Evolutionary conservation across 2,797 vertebrate species (phyloP).

Genomic region (Helarctos malayanus): DNA sequence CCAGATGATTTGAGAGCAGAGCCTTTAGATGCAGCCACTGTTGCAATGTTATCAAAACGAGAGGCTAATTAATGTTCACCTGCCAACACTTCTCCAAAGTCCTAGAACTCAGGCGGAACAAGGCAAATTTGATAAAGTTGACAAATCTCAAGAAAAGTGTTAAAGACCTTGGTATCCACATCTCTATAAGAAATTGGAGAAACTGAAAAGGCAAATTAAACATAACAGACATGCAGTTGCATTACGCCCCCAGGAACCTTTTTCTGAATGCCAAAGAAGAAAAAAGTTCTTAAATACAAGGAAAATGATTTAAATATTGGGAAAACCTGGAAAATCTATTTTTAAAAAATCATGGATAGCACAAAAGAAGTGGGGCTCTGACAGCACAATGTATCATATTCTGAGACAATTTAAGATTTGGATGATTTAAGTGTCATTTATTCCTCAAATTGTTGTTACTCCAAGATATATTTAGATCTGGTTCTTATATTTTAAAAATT

Average conservation of each 20-base stretch:
- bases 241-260: background rate
- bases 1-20: background rate
- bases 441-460: background rate
- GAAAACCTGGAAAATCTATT: background rate
- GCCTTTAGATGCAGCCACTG: background rate
- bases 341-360: background rate
- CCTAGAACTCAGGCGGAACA: background rate
- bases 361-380: background rate
- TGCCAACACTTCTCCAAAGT: background rate
- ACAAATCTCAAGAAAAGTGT: background rate
- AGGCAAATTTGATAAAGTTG: background rate
- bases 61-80: background rate
- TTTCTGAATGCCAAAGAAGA: background rate
- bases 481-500: constrained; percentile 38
- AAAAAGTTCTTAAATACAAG: background rate
- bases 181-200: background rate
- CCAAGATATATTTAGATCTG: background rate
- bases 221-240: background rate
- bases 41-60: background rate
- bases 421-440: background rate
- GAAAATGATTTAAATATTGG: constrained; percentile 35
- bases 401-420: background rate
- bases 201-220: constrained; percentile 1
- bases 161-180: background rate
- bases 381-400: background rate